Conservation (phyloP, 2,888 invertebrate species). For the Caenorhabditis becei region DNA sequence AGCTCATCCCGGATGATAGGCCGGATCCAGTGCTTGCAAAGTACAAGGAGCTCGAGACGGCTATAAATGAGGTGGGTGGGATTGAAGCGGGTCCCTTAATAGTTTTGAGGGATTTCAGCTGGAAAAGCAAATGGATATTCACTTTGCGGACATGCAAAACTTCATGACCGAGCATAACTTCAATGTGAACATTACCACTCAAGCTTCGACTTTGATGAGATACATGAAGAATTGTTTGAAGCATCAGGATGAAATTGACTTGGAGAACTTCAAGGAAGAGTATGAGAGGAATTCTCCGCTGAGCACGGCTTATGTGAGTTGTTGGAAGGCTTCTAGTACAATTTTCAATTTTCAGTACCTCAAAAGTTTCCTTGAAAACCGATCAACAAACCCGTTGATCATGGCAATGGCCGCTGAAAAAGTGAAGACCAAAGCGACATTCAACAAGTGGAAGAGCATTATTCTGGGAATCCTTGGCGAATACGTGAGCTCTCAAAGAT, state of each 20-base stretch:
- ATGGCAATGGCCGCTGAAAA: slow-evolving; percentile 2
- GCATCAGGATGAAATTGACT: not conserved
- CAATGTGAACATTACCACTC: not conserved
- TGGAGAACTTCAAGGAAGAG: not conserved
- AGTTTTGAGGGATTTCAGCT: too few species aligned
- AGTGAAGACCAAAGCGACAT: slow-evolving; percentile 12
- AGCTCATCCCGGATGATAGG: not conserved
- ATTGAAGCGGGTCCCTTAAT: too few species aligned
- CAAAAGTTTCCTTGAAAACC: not conserved
- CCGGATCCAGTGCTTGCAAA: slow-evolving; percentile 5
- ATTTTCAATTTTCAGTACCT: slow-evolving; percentile 1
- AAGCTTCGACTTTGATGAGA: not conserved
- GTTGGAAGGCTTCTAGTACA: too few species aligned
- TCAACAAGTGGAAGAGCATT: not conserved
- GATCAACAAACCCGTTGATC: slow-evolving; percentile 1
- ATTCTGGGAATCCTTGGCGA: not conserved
- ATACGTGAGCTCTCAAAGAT: too few species aligned
- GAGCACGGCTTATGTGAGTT: slow-evolving; percentile 8
- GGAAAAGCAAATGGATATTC: not conserved
- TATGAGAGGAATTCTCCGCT: not conserved
- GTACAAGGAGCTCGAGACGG: not conserved
- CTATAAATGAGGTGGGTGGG: not conserved
- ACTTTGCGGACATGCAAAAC: not conserved
- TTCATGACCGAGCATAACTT: slow-evolving; percentile 2
- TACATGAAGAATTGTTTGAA: not conserved